A percentile compares a stretch with the other conserved stretches of the same genome.
Evolutionary conservation across 2,113 vertebrate genomes (phyloP).

Genomic region (Osmerus mordax): DNA sequence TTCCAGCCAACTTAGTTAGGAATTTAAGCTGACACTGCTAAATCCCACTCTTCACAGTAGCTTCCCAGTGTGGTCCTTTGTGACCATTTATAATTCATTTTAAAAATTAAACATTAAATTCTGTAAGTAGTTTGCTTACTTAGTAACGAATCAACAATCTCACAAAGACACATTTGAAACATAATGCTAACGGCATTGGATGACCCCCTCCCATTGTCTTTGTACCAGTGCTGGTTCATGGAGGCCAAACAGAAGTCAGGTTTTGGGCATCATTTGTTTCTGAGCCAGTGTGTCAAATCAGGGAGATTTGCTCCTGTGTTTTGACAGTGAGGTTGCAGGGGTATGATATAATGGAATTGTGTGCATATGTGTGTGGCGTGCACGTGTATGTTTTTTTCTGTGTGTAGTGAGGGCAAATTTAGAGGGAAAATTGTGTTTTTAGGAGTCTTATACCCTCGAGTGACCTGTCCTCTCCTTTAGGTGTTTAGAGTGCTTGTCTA

Average conservation of each 20-base stretch:
- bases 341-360: constrained; percentile 37
- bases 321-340: constrained; percentile 63
- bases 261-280: constrained; percentile 66
- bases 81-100: neutral
- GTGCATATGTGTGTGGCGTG: constrained; percentile 1
- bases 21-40: neutral
- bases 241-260: constrained; percentile 56
- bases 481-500: constrained; percentile 31
- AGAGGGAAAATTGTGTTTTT: neutral
- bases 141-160: too few relatives aligned
- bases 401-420: constrained; percentile 35
- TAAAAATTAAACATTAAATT: neutral
- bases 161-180: neutral
- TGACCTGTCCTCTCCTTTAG: constrained; percentile 52
- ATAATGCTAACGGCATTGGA: neutral
- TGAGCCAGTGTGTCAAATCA: constrained; percentile 64
- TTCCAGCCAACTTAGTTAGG: neutral
- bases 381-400: neutral
- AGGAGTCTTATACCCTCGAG: constrained; percentile 51
- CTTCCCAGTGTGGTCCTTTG: neutral
- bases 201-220: neutral
- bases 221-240: constrained; percentile 14
- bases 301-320: constrained; percentile 69
- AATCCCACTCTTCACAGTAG: neutral
- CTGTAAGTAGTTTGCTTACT: too few relatives aligned